Evolutionary conservation across 2,888 invertebrate genomes (phyloP).

Genomic region (Agelastica alni): DNA sequence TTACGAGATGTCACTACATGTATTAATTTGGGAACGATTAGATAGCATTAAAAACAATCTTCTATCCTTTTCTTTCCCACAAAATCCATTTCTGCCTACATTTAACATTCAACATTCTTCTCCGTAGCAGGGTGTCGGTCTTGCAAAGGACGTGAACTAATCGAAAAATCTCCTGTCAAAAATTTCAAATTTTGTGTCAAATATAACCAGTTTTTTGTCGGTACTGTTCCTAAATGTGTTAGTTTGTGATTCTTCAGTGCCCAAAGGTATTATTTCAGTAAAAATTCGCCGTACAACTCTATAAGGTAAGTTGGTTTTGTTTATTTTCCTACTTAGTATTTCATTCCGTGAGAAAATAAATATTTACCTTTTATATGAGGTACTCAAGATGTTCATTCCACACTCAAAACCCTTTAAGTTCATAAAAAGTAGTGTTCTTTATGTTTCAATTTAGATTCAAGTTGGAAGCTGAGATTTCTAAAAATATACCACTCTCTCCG

Average conservation of each 20-base stretch:
- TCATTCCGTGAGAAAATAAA: conserved; percentile 20
- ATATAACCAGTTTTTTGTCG: neutral
- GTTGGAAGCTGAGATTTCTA: conserved; percentile 20
- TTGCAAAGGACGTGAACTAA: neutral
- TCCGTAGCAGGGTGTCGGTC: conserved; percentile 15
- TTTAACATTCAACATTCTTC: conserved; percentile 21
- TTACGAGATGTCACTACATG: neutral
- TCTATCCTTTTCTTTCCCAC: conserved; percentile 10
- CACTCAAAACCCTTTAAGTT: neutral
- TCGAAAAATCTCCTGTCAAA: conserved; percentile 13
- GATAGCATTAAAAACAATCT: conserved; percentile 13
- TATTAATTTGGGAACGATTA: neutral
- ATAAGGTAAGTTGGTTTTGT: conserved; percentile 27
- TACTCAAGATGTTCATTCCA: conserved; percentile 1
- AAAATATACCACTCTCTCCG: conserved; percentile 17
- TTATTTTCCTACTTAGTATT: conserved; percentile 23
- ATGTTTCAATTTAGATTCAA: conserved; percentile 15
- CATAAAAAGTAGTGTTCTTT: neutral
- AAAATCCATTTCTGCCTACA: conserved; percentile 12
- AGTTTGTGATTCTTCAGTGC: conserved; percentile 18
- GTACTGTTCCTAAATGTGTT: conserved; percentile 12
- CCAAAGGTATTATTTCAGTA: conserved; percentile 9
- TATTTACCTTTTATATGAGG: conserved; percentile 21
- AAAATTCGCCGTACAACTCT: conserved; percentile 18
- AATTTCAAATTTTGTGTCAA: conserved; percentile 18